Percentiles rank a stretch among this genome's conserved stretches.
phyloP scores from a whole-genome alignment of 1,140 invertebrate species.

The Liolophura sinensis region DNA sequence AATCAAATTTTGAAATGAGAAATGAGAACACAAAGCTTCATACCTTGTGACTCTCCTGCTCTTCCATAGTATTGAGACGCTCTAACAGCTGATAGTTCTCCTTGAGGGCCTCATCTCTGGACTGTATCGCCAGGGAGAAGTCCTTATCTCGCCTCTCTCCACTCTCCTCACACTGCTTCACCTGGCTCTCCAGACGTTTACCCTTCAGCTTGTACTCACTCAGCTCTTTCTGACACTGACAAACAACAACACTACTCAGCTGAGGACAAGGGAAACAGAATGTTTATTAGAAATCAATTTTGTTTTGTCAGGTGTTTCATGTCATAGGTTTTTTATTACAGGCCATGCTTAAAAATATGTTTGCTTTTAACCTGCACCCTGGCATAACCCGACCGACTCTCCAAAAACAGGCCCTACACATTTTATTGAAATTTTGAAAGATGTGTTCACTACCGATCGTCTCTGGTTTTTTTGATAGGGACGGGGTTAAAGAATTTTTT shows the following conservation, averaged over 20 bases:
- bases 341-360: no score
- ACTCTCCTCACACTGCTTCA: constrained; percentile 28
- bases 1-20: not conserved
- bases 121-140: constrained; percentile 24
- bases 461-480: no score
- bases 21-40: not conserved
- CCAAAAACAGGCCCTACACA: no score
- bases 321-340: not conserved
- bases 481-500: no score
- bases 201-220: constrained; percentile 39
- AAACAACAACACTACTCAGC: not conserved
- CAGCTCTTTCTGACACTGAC: constrained; percentile 48
- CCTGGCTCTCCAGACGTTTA: constrained; percentile 39
- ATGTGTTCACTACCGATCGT: no score
- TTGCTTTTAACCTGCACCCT: no score
- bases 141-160: constrained; percentile 38
- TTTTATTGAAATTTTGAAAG: no score
- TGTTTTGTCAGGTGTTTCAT: not conserved
- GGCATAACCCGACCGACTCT: no score
- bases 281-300: not conserved
- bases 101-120: constrained; percentile 40
- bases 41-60: constrained; percentile 45
- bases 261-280: not conserved
- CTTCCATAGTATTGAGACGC: constrained; percentile 40
- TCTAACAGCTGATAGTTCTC: constrained; percentile 34